These are phyloP conservation scores for Leptothorax acervorum DNA, from an alignment of 2,888 invertebrate genomes.

Conservation along the genomic window DNA sequence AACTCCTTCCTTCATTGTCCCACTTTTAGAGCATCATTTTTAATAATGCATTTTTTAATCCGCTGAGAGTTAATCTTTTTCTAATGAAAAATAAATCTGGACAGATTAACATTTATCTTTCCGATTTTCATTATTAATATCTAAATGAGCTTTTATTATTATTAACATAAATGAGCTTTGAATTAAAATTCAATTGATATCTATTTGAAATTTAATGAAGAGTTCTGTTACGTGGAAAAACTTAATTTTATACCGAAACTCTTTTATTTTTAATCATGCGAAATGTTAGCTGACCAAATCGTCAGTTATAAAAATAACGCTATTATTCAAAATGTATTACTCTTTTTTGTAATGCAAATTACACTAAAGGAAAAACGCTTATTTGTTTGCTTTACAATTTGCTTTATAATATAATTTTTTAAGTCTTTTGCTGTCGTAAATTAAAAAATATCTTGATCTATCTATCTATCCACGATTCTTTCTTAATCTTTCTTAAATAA, in stretches of 20 bases:
- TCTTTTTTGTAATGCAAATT: not conserved
- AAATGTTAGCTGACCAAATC: not conserved
- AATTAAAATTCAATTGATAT: not conserved
- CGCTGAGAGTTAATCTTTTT: not conserved
- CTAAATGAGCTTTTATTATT: not conserved
- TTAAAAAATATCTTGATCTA: not conserved
- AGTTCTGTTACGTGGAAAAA: not conserved
- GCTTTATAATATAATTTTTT: not conserved
- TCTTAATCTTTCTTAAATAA: not conserved
- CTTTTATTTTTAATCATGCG: not conserved
- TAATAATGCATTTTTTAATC: not conserved
- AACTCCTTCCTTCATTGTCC: not conserved
- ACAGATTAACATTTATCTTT: constrained; percentile 1
- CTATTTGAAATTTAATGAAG: not conserved
- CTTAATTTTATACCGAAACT: not conserved
- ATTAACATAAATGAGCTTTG: not conserved
- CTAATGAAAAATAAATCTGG: not conserved
- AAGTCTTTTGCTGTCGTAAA: not conserved
- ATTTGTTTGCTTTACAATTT: not conserved
- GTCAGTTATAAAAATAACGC: not conserved
- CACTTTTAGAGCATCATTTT: not conserved
- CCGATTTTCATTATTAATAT: not conserved
- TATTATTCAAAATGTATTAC: not conserved
- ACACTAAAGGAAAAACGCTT: not conserved
- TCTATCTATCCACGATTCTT: not conserved